phyloP scores from a whole-genome alignment of 2,797 vertebrate genomes.

The Lepidocolaptes lacrymiger region DNA sequence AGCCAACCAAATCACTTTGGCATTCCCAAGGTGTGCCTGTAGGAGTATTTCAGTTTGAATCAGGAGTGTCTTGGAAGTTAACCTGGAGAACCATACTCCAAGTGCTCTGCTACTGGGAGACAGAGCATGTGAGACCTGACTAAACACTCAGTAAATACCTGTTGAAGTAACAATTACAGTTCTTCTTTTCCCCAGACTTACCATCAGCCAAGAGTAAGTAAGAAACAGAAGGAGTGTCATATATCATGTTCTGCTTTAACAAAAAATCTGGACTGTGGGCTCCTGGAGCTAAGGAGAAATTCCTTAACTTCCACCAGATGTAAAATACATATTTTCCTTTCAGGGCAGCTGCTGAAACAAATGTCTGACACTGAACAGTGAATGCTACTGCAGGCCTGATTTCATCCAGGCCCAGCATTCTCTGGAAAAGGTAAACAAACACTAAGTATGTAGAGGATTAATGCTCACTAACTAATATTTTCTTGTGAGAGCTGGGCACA shows the following conservation, averaged over 20 bases:
- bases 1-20: background rate
- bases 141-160: background rate
- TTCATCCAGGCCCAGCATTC: background rate
- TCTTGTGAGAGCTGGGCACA: background rate
- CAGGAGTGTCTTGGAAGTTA: background rate
- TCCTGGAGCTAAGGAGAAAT: slow-evolving; percentile 1
- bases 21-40: background rate
- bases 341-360: slow-evolving; percentile 3
- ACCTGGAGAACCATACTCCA: background rate
- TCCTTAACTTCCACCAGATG: slow-evolving; percentile 49
- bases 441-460: background rate
- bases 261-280: slow-evolving; percentile 5
- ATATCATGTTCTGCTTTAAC: background rate
- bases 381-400: background rate
- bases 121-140: background rate
- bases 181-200: background rate
- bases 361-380: background rate
- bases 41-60: background rate
- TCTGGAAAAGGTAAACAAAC: background rate
- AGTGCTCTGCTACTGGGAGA: background rate
- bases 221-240: background rate
- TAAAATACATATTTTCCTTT: slow-evolving; percentile 6
- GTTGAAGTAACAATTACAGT: background rate
- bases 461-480: background rate
- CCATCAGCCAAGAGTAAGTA: background rate